Evolutionary conservation across 2,797 vertebrate genomes (phyloP).

Genomic region (Enteromius afrohamiltoni): DNA sequence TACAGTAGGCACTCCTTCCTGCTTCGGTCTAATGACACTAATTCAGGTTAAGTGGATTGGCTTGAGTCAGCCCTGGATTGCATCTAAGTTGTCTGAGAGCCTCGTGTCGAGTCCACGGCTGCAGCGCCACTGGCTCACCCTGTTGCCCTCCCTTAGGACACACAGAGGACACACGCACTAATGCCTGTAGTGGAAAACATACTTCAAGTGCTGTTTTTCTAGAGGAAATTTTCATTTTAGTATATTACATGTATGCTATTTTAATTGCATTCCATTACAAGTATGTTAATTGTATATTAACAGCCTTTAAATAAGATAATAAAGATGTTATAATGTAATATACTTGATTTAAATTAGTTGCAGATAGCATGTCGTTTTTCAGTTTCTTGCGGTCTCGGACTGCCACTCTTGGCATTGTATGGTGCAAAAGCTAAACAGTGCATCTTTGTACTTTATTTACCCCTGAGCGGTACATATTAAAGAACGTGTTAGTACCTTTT

Average conservation of each 20-base stretch:
- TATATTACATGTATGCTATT: not conserved
- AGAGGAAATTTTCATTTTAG: not conserved
- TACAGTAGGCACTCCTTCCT: slow-evolving; percentile 54
- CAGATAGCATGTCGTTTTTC: not conserved
- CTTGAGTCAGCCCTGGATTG: slow-evolving; percentile 71
- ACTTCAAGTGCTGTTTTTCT: not conserved
- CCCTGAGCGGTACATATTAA: not conserved
- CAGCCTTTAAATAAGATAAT: not conserved
- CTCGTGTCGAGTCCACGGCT: slow-evolving; percentile 68
- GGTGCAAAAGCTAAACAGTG: not conserved
- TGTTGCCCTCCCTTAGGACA: slow-evolving; percentile 31
- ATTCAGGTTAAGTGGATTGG: slow-evolving; percentile 81
- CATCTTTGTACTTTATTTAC: not conserved
- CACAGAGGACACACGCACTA: slow-evolving; percentile 14
- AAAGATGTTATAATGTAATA: not conserved
- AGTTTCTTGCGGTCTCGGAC: not conserved
- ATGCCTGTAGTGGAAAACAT: not conserved
- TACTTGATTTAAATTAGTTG: no score
- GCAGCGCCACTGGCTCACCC: slow-evolving; percentile 65
- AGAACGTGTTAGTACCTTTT: not conserved
- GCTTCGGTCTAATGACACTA: slow-evolving; percentile 76
- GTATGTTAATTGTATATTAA: not conserved
- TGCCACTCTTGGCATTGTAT: not conserved
- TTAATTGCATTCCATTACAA: not conserved
- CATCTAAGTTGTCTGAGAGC: slow-evolving; percentile 78